A percentile compares a stretch with the other conserved stretches of the same genome.
Evolutionary conservation across 2,113 vertebrate species (phyloP).

Genomic region (Chiloscyllium plagiosum): DNA sequence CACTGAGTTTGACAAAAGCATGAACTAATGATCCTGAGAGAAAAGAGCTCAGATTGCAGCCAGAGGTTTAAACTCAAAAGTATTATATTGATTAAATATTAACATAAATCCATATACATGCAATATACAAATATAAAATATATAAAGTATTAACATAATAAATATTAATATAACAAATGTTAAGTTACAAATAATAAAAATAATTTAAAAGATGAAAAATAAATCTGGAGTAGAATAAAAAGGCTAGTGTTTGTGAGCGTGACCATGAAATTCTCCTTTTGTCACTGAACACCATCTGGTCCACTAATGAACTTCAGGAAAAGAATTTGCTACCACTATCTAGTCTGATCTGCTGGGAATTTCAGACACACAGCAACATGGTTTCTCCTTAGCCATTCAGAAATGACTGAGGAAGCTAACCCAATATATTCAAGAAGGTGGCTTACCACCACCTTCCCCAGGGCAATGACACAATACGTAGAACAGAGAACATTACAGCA

Average conservation of each 20-base stretch:
- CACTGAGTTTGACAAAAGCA: background rate
- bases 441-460: background rate
- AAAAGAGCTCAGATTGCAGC: background rate
- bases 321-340: background rate
- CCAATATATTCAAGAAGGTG: background rate
- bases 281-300: background rate
- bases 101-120: no score
- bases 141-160: no score
- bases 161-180: no score
- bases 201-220: background rate
- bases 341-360: background rate
- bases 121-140: no score
- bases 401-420: background rate
- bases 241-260: background rate
- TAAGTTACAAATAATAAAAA: no score
- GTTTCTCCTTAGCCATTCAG: background rate
- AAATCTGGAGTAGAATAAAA: background rate
- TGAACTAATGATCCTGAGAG: background rate
- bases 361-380: background rate
- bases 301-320: background rate
- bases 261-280: background rate
- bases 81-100: no score
- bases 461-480: background rate
- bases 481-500: no score
- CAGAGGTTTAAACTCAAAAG: background rate